These are phyloP conservation scores for Phenganax subtilis DNA, from an alignment of 92 coral and sea anemone species.

Conservation along the genomic window DNA sequence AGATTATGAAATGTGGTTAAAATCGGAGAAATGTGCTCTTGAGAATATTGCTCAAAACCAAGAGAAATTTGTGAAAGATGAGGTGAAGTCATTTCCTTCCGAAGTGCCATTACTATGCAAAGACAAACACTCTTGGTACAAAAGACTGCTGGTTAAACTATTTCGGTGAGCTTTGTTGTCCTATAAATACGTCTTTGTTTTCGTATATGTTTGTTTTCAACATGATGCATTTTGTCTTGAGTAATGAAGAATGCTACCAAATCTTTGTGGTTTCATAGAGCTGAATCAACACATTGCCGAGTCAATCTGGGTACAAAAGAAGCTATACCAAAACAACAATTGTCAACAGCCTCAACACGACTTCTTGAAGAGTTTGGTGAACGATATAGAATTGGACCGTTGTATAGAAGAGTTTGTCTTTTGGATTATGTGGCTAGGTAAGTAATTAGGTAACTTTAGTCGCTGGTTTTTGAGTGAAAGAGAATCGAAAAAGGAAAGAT, in stretches of 20 bases:
- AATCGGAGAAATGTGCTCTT: conserved; percentile 58
- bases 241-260: background rate
- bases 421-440: conserved; percentile 72
- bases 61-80: conserved; percentile 1
- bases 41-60: conserved; percentile 52
- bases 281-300: background rate
- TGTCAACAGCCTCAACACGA: conserved; percentile 65
- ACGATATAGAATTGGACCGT: conserved; percentile 73
- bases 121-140: conserved; percentile 66
- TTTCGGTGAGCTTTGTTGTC: conserved; percentile 51
- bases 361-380: conserved; percentile 78
- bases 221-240: background rate
- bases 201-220: conserved; percentile 51
- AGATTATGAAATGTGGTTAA: conserved; percentile 74
- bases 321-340: conserved; percentile 63
- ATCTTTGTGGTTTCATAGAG: background rate
- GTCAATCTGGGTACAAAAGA: conserved; percentile 34
- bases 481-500: too few relatives aligned
- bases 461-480: too few relatives aligned
- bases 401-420: conserved; percentile 65
- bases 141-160: conserved; percentile 56
- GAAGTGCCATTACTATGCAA: background rate
- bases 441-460: conserved; percentile 14
- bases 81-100: background rate
- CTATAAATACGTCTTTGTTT: background rate